phyloP scores from a whole-genome alignment of 2,113 vertebrate species.

The Muntiacus muntjak region DNA sequence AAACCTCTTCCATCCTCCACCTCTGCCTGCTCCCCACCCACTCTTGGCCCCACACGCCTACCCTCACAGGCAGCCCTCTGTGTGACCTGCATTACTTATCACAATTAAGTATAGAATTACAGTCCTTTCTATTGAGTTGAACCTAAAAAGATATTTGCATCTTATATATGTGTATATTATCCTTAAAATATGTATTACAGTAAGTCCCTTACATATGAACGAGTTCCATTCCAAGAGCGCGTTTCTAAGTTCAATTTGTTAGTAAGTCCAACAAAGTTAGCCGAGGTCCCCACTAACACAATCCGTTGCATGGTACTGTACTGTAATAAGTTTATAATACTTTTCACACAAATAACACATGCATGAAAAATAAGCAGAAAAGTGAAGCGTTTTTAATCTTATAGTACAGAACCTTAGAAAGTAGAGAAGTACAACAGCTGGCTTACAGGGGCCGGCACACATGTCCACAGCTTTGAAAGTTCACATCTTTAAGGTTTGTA shows the following conservation, averaged over 20 bases:
- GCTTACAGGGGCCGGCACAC: neutral
- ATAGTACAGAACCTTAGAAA: neutral
- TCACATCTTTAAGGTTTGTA: neutral
- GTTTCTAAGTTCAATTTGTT: neutral
- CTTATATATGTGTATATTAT: neutral
- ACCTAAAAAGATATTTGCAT: neutral
- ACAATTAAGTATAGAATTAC: neutral
- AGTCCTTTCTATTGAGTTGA: neutral
- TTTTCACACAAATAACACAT: neutral
- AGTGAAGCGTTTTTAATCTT: neutral
- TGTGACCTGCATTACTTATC: neutral
- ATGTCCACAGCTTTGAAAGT: neutral
- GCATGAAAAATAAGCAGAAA: neutral
- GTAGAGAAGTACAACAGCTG: neutral
- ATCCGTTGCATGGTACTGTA: neutral
- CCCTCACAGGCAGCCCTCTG: neutral
- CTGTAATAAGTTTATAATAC: neutral
- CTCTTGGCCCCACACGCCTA: neutral
- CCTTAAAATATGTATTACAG: neutral
- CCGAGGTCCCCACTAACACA: neutral
- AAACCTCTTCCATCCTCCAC: accelerated
- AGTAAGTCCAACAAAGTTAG: neutral
- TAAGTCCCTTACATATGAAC: neutral
- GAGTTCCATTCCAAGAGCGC: neutral
- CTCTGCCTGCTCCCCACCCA: accelerated